Evolutionary conservation across 1,140 invertebrate genomes (phyloP).

Genomic region (Bombus soroeensis): DNA sequence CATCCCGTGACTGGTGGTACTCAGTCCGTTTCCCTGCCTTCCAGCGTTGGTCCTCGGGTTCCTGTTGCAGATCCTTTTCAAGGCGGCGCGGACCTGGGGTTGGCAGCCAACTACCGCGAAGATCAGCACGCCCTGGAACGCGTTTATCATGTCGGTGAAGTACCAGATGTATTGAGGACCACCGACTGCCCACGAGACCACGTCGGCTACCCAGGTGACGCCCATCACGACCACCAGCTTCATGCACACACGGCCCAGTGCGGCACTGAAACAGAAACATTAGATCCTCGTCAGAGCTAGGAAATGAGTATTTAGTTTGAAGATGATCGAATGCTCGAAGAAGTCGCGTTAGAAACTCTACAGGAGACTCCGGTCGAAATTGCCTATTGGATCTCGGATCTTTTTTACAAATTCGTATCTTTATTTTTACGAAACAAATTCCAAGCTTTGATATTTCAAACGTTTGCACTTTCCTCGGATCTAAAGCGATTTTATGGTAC

Average conservation of each 20-base stretch:
- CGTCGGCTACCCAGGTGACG: slow-evolving; percentile 92
- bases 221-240: slow-evolving; percentile 94
- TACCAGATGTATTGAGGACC: slow-evolving; percentile 91
- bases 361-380: too few species aligned
- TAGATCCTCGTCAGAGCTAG: neutral
- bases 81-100: slow-evolving; percentile 89
- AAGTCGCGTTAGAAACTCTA: neutral
- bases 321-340: neutral
- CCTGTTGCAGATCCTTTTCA: slow-evolving; percentile 86
- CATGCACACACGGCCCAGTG: slow-evolving; percentile 90
- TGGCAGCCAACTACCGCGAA: slow-evolving; percentile 94
- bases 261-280: slow-evolving; percentile 83
- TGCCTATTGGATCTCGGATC: too few species aligned
- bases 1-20: slow-evolving; percentile 88
- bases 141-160: slow-evolving; percentile 91
- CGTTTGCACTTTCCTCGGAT: too few species aligned
- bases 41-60: slow-evolving; percentile 83
- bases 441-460: too few species aligned
- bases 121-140: slow-evolving; percentile 93
- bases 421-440: too few species aligned
- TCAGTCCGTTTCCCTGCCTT: slow-evolving; percentile 83
- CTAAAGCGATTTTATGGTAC: too few species aligned
- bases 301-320: neutral
- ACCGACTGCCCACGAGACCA: slow-evolving; percentile 89
- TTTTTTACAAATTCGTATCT: too few species aligned